Evolutionary conservation across 2,888 invertebrate genomes (phyloP).

Genomic region (Tolmerus cingulatus): DNA sequence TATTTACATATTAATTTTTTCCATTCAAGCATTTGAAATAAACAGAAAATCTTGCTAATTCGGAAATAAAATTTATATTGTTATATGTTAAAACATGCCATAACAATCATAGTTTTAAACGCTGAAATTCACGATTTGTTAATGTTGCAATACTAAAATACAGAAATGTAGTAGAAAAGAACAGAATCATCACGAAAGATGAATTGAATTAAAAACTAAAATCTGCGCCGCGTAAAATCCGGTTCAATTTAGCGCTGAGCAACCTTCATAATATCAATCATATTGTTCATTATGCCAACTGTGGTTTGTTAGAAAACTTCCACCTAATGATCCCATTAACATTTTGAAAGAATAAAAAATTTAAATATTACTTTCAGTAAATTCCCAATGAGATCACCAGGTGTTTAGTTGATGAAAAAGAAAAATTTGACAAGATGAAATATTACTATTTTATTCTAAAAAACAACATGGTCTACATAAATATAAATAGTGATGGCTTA

Average conservation of each 20-base stretch:
- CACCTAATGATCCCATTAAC: neutral
- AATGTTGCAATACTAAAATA: too few relatives aligned
- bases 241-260: neutral
- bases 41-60: neutral
- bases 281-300: neutral
- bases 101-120: too few relatives aligned
- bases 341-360: neutral
- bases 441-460: neutral
- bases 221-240: neutral
- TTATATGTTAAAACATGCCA: neutral
- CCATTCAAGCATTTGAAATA: too few relatives aligned
- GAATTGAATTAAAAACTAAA: neutral
- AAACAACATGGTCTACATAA: neutral
- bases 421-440: neutral
- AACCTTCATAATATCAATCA: neutral
- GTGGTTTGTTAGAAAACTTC: neutral
- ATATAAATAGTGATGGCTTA: neutral
- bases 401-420: neutral
- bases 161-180: too few relatives aligned
- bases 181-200: too few relatives aligned
- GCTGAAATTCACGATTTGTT: too few relatives aligned
- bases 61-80: neutral
- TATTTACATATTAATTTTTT: too few relatives aligned
- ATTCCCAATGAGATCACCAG: neutral
- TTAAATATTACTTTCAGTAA: neutral